A percentile compares a stretch with the other conserved stretches of the same genome.
Conservation (phyloP, 2,113 vertebrate species). For the Proteles cristata region DNA sequence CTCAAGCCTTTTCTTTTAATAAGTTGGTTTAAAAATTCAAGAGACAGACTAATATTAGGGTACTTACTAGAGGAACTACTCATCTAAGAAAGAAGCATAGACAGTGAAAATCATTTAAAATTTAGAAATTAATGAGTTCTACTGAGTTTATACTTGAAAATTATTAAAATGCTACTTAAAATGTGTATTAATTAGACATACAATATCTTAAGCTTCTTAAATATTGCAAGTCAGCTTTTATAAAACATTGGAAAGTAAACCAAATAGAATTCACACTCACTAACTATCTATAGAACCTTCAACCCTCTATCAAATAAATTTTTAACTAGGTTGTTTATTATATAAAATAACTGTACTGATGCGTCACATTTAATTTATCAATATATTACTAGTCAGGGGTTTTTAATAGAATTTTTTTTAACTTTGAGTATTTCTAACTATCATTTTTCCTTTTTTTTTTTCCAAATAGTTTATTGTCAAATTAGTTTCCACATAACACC, state of each 20-base stretch:
- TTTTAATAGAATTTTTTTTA: not conserved
- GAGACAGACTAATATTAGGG: slow-evolving; percentile 78
- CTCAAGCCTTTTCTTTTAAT: slow-evolving; percentile 76
- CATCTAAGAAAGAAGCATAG: slow-evolving; percentile 72
- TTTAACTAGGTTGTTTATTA: not conserved
- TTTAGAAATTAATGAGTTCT: slow-evolving; percentile 75
- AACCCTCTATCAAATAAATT: not conserved
- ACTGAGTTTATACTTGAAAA: slow-evolving; percentile 79
- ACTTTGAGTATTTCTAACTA: slow-evolving; percentile 1
- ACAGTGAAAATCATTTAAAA: slow-evolving; percentile 66
- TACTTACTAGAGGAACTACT: slow-evolving; percentile 63
- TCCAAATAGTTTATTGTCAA: too few relatives aligned
- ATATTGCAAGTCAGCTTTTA: slow-evolving; percentile 26
- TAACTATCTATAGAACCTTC: not conserved
- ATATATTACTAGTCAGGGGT: not conserved
- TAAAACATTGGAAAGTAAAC: slow-evolving; percentile 38
- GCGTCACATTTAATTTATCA: not conserved
- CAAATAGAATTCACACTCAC: not conserved
- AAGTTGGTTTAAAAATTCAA: slow-evolving; percentile 81
- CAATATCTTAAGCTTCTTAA: slow-evolving; percentile 29
- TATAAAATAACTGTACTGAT: slow-evolving; percentile 12
- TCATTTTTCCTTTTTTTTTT: not conserved
- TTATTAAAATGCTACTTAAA: slow-evolving; percentile 63
- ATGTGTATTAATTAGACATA: slow-evolving; percentile 27
- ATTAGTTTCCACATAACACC: too few relatives aligned